phyloP scores from a whole-genome alignment of 2,113 vertebrate genomes.

The Cyrtonyx montezumae region DNA sequence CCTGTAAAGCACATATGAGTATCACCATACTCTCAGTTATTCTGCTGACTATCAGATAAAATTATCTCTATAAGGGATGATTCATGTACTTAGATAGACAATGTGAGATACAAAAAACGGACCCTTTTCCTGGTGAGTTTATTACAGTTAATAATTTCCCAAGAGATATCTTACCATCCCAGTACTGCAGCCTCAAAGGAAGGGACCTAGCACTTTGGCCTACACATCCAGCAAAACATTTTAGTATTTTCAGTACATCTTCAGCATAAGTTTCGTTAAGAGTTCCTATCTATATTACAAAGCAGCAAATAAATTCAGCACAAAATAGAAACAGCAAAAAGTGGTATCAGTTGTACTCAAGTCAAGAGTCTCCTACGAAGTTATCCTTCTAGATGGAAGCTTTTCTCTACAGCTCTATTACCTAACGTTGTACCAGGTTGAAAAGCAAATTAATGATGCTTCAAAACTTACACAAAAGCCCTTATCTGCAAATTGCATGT shows the following conservation, averaged over 20 bases:
- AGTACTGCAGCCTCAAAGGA: background rate
- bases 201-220: background rate
- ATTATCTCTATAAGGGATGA: background rate
- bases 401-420: background rate
- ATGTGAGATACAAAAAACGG: background rate
- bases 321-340: background rate
- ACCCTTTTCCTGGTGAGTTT: background rate
- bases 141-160: background rate
- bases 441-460: background rate
- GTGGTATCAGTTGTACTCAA: background rate
- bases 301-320: background rate
- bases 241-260: background rate
- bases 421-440: background rate
- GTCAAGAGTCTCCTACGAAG: background rate
- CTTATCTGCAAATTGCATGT: background rate
- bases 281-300: rapidly evolving
- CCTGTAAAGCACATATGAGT: background rate
- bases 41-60: background rate
- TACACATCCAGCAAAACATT: background rate
- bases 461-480: background rate
- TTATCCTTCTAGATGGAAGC: background rate
- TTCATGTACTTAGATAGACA: background rate
- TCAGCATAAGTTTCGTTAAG: background rate
- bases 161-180: background rate
- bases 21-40: background rate